Evolutionary conservation across 2,113 vertebrate species (phyloP), one percentile per base, ranked within the genome.

Genomic region (Malurus melanocephalus): DNA sequence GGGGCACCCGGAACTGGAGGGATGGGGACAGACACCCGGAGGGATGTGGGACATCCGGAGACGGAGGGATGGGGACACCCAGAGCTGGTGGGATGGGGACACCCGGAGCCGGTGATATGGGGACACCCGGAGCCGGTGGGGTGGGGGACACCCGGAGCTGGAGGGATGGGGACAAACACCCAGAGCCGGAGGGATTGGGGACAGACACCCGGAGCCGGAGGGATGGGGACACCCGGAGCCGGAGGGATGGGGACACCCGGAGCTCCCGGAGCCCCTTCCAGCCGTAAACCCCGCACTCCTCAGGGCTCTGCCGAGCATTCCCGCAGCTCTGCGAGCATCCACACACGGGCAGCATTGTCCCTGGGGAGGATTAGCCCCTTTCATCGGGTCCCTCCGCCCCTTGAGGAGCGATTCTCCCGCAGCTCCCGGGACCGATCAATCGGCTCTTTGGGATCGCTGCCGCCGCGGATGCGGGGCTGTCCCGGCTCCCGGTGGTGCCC

Each of bases 391-490:
- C 75, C 77, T 75, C 30, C 4, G 72, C 83, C 89, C 93, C 74
- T 78, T 33, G 45, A 43, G 21, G n/a, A 79, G 80, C 18, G 18
- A 88, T 96, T 91, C 92, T 85, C 93, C 42, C 66, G 52, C 76
- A 80, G 62, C 89, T 91, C n/a, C 68, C 20, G 8, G 80, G 27
- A 7, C 80, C 84, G 35, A 76, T 56, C 93, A 89, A 95, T 73
- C 51, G 77, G 89, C 83, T 92, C 86, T 93, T 96, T 94, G 87
- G 95, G 87, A 67, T 61, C 22, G 59, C 71, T 85, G 88, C 92
- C 87, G 73, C 88, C 93, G 71, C 48, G 95, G 87, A 59, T 69
- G 57, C 38, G 48, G 80, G 82, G 62, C 69, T 76, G 93, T 94
- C 92, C 85, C 19, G 35, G 59, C 74, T 46, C 51, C 23, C 26